These are phyloP conservation scores for Atrina japonica DNA, from an alignment of 2,888 invertebrate species.

Conservation along the genomic window DNA sequence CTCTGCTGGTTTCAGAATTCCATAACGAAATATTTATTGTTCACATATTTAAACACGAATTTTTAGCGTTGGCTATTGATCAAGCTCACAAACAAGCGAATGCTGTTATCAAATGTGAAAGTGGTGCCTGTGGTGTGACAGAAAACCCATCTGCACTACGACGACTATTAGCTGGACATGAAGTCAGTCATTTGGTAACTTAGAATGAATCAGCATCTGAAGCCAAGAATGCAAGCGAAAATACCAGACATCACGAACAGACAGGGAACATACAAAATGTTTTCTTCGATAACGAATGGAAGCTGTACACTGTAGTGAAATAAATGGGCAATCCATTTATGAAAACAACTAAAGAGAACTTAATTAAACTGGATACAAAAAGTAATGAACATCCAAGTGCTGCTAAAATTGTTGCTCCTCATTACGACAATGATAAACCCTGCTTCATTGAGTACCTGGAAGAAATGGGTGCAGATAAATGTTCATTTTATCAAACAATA, in stretches of 20 bases:
- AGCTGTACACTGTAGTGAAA: no score
- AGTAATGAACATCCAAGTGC: no score
- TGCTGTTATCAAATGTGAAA: conserved; percentile 62
- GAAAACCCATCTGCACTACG: conserved; percentile 56
- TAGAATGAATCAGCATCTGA: conserved; percentile 24
- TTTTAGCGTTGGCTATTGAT: conserved; percentile 45
- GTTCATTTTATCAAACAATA: no score
- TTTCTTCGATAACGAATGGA: conserved; percentile 47
- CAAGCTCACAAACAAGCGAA: conserved; percentile 50
- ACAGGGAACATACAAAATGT: conserved; percentile 32
- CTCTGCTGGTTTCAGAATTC: no score
- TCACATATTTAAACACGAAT: not conserved
- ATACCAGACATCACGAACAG: conserved; percentile 27
- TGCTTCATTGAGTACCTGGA: no score
- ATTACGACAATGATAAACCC: no score
- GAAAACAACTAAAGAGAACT: no score
- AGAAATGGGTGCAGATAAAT: not conserved
- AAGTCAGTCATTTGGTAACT: conserved; percentile 45
- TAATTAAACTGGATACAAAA: no score
- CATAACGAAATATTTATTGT: not conserved
- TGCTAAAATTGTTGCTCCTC: no score
- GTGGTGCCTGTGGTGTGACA: conserved; percentile 57
- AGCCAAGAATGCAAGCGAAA: not conserved
- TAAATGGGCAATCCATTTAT: no score
- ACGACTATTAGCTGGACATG: conserved; percentile 59